phyloP scores from a whole-genome alignment of 2,888 invertebrate species.

The Cataglyphis rosenhaueri region DNA sequence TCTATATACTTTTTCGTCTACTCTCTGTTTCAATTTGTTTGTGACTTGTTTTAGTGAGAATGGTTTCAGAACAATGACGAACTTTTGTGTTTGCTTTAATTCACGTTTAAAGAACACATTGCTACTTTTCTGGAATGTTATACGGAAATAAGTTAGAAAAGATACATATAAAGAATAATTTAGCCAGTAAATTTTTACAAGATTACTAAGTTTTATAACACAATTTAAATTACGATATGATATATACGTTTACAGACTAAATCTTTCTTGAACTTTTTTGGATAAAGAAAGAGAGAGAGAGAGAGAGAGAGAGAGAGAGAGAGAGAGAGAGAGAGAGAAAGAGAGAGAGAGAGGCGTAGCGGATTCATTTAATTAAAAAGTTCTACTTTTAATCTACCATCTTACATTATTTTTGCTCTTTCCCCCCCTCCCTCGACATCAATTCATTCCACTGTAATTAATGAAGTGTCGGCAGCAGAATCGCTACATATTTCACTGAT shows the following conservation, averaged over 20 bases:
- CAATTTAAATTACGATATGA: conserved; percentile 26
- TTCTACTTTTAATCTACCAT: conserved; percentile 50
- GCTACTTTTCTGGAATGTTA: neutral
- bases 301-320: too few species aligned
- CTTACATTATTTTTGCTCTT: conserved; percentile 41
- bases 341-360: neutral
- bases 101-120: neutral
- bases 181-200: conserved; percentile 2
- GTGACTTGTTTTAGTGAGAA: neutral
- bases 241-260: neutral
- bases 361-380: conserved; percentile 51
- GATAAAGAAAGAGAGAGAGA: too few species aligned
- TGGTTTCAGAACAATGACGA: neutral
- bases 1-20: neutral
- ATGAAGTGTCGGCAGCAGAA: conserved; percentile 30
- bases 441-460: conserved; percentile 33
- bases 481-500: conserved; percentile 52
- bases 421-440: neutral
- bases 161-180: conserved; percentile 3
- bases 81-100: neutral
- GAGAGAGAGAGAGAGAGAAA: too few species aligned
- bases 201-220: neutral
- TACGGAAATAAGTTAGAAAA: neutral
- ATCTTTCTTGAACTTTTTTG: conserved; percentile 18
- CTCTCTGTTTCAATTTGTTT: neutral